Base-by-base conservation (phyloP, 1,140 invertebrate genomes). In the Holotrichia oblita region DNA sequence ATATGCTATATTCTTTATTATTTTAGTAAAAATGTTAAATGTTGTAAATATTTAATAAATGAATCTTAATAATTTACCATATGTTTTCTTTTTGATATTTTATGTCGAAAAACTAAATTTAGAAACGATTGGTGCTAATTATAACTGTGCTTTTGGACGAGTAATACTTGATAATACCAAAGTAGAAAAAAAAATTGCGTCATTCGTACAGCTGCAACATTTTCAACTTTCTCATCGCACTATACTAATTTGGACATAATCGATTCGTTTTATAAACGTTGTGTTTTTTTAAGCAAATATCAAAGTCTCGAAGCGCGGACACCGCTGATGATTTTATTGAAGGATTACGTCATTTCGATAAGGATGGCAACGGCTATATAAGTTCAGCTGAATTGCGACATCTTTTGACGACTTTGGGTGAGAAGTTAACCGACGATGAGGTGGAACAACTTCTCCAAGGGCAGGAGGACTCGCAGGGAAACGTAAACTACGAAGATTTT, bases 401-500 rank as follows among this genome's bases (percentile, higher is more conserved):
- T 89, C 91, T 99, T 69, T 89, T 99, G 6, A 99, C 98, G 12
- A 99, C 97, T n/a, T 89, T 99, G 61, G 98, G 93, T 74, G 93
- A 94, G 83, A 94, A 94, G 86, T 87, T 94, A 9, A 94, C 92
- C 80, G 93, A 94, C 83, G 93, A 94, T 86, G 93, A 94, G 87
- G 97, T 99, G 48, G 98, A 99, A 87, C 97, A 98, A 84, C 89
- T 99, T 81, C 87, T 99, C 75, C 92, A 94, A 84, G 97, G 98
- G 0, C 96, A 99, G 86, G 99, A 99, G 89, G 98, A 99, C 89
- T 95, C 97, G 10, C 97, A 99, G 89, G 99, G 99, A 80, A 99
- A 99, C 89, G 95, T 99, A 79, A 98, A 99, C 88, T 99, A 99
- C 86, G 98, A 99, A 92, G 97, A 99, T 86, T 99, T 99, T 88